Base-by-base conservation (phyloP, 1,140 invertebrate genomes). In the Atta cephalotes region DNA sequence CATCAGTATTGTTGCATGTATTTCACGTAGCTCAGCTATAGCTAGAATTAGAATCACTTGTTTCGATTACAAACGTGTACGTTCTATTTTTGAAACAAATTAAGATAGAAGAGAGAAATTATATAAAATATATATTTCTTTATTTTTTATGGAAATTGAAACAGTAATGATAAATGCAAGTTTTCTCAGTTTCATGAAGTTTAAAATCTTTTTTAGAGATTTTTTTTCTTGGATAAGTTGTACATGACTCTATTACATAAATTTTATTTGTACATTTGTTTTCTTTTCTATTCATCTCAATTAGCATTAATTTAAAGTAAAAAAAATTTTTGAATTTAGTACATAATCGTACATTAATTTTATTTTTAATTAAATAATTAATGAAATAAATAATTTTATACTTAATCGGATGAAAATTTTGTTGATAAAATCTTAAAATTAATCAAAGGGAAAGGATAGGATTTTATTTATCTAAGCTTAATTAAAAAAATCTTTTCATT, bases 401-500 rank as follows among this genome's bases (percentile, higher is more conserved):
- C 18, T 14, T 49, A 66, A 77, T 60, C 14, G 1, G 21, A 56
- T 66, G 12, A 25, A 31, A 16, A 31, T 58, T 7, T 10, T 68
- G n/a, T 80, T 56, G 16, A 77, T n/a, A 14, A n/a, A 31, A n/a
- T 18, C 4, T 35, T 21, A 1, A 31, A 35, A 53, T 53, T 16
- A 31, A 53, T 7, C 16, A 10, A 60, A 3, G 12, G 58, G 25
- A 21, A 5, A 10, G 18, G 39, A 45, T 25, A 71, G 9, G 18
- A 60, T n/a, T 45, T 56, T 2, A 0, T 51, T 39, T 18, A 58
- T 35, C 28, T 1, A n/a, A 7, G 14, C 2, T 16, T 76, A 21
- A 76, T 76, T 58, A 21, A 35, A 14, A 14, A 81, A 28, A 49
- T 39, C 35, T 39, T 45, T 18, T 25, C 10, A 81, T 58, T 58